Evolutionary conservation across 2,888 invertebrate species (phyloP).

Genomic region (Aquatica leii): DNA sequence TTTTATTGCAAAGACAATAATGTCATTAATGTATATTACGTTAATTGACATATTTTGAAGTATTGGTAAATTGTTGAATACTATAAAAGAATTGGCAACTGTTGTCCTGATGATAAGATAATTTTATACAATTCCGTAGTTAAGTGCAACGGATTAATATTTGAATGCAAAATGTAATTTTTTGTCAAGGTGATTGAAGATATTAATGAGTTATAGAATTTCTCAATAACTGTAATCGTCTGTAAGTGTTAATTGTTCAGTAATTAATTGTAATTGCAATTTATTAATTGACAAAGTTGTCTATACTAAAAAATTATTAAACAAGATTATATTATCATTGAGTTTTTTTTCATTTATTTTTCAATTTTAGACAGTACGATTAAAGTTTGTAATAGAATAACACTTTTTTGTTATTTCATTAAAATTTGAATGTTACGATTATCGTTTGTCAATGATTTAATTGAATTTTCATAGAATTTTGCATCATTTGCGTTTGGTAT

Average conservation of each 20-base stretch:
- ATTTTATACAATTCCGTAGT: not conserved
- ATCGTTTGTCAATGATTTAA: slow-evolving; percentile 26
- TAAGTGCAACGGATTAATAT: not conserved
- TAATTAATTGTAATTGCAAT: not conserved
- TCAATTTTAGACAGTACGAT: slow-evolving; percentile 32
- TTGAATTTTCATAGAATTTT: slow-evolving; percentile 37
- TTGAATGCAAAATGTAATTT: not conserved
- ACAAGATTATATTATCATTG: not conserved
- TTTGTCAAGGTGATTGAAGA: not conserved
- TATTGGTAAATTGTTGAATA: not conserved
- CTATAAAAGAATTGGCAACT: not conserved
- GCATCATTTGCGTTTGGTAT: slow-evolving; percentile 42
- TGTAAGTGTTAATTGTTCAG: not conserved
- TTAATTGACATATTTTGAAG: not conserved
- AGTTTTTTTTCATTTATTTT: slow-evolving; percentile 24
- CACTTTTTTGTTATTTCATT: slow-evolving; percentile 42
- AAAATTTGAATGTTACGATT: slow-evolving; percentile 36
- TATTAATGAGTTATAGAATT: not conserved
- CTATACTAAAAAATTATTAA: not conserved
- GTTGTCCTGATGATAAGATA: not conserved
- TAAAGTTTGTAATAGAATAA: slow-evolving; percentile 41
- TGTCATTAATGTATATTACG: not conserved
- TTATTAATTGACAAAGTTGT: not conserved
- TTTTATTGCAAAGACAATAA: not conserved
- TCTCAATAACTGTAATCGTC: not conserved